Evolutionary conservation across 2,113 vertebrate genomes (phyloP), one percentile per base, ranked within the genome.

Genomic region (Phrynosoma platyrhinos): DNA sequence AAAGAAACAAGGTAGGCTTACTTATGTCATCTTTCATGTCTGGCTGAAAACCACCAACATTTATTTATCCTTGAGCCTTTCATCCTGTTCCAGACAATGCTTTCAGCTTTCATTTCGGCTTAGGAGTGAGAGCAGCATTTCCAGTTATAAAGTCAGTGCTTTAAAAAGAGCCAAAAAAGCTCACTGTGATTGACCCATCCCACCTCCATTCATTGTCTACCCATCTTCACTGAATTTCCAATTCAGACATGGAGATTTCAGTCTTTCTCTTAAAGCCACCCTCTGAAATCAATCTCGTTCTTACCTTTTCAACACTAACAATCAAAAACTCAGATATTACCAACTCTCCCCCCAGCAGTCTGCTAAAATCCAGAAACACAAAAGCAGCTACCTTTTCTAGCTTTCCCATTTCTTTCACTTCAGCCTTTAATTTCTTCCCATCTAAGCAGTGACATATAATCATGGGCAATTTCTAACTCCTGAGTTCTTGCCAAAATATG

Each of bases 371-470:
- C 9, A 66, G 55, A 18, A 62, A 58, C n/a, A 0, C 25, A 64
- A 82, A 78, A 86, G 40, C 69, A 52, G 86, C 42, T 58, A 87
- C 25, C 82, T 82, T 77, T 75, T 18, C 32, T 91, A 88, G 52
- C 14, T 77, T 91, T 91, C 85, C 27, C 14, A 72, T 88, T 55
- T 83, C 79, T 88, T 85, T 68, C 23, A 72, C 64, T 87, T 20
- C 84, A 89, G 87, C n/a, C 86, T 91, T 72, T 91, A 74, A 78
- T 91, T 89, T 80, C 58, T 78, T 89, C 83, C 42, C 90, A 72
- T 86, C 87, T 89, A 90, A 86, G 53, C 20, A 69, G 74, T 82
- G 40, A 88, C 52, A 4, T 89, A 86, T 47, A 79, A 88, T 84
- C 72, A 77, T 2, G 47, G 90, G 58, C 1, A 0, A 79, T 93